Evolutionary conservation across 2,797 vertebrate genomes (phyloP).

Genomic region (Myotis daubentonii): DNA sequence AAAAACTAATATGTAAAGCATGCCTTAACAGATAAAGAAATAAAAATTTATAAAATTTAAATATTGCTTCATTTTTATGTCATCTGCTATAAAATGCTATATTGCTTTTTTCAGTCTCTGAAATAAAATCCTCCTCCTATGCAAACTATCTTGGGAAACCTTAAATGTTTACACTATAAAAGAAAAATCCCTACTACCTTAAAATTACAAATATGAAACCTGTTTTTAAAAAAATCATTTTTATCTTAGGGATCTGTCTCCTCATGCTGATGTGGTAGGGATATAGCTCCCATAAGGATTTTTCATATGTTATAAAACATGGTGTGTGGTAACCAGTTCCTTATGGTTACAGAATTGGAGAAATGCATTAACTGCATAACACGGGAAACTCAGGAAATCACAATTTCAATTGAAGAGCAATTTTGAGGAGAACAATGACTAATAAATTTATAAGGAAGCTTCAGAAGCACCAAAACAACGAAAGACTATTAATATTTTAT

Average conservation of each 20-base stretch:
- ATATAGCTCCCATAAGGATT: not conserved
- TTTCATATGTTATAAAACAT: constrained; percentile 20
- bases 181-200: constrained; percentile 25
- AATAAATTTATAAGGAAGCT: constrained; percentile 7
- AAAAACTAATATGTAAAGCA: not conserved
- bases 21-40: constrained; percentile 21
- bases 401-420: not conserved
- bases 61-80: not conserved
- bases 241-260: not conserved
- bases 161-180: not conserved
- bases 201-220: not conserved
- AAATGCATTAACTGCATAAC: not conserved
- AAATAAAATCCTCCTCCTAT: not conserved
- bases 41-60: not conserved
- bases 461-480: constrained; percentile 43
- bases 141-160: not conserved
- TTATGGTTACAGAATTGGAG: not conserved
- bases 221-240: not conserved
- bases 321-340: not conserved
- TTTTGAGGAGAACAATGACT: constrained; percentile 21
- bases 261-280: not conserved
- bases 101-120: not conserved
- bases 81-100: constrained; percentile 22
- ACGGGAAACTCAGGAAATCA: not conserved
- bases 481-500: not conserved